These are phyloP conservation scores for Cotesia typhae DNA, from an alignment of 1,140 invertebrate species.

Conservation along the genomic window DNA sequence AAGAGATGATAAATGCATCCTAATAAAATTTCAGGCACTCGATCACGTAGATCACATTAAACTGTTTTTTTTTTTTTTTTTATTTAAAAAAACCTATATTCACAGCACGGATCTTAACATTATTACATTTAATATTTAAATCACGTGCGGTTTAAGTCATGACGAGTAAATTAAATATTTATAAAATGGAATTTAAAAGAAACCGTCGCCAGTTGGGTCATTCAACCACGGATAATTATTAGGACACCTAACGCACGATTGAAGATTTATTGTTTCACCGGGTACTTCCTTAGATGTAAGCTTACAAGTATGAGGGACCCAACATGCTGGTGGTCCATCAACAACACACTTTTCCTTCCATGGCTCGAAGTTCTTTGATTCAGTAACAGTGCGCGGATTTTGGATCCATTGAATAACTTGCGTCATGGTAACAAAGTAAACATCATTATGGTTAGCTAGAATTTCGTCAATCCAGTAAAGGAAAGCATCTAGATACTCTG, in stretches of 20 bases:
- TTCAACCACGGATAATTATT: slow-evolving; percentile 95
- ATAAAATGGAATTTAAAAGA: slow-evolving; percentile 73
- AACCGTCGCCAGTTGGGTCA: slow-evolving; percentile 91
- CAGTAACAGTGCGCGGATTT: slow-evolving; percentile 83
- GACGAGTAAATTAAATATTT: slow-evolving; percentile 19
- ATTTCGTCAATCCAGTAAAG: slow-evolving; percentile 95
- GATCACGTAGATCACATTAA: too few relatives aligned
- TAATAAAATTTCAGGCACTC: too few relatives aligned
- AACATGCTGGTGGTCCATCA: slow-evolving; percentile 80
- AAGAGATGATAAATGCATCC: too few relatives aligned
- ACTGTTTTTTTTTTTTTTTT: too few relatives aligned
- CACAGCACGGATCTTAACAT: too few relatives aligned
- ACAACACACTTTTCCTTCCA: slow-evolving; percentile 93
- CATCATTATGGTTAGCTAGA: slow-evolving; percentile 86
- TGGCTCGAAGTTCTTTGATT: slow-evolving; percentile 90
- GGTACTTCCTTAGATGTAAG: slow-evolving; percentile 91
- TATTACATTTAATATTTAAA: too few relatives aligned
- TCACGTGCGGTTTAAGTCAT: neutral
- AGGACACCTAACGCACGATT: slow-evolving; percentile 92
- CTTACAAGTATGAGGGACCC: slow-evolving; percentile 89
- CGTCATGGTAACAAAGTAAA: slow-evolving; percentile 97
- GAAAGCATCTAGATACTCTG: slow-evolving; percentile 92
- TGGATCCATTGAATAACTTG: slow-evolving; percentile 98
- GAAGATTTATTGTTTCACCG: slow-evolving; percentile 90
- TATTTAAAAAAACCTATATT: too few relatives aligned